Base-by-base conservation (phyloP, 2,797 vertebrate genomes). In the Notolabrus celidotus region DNA sequence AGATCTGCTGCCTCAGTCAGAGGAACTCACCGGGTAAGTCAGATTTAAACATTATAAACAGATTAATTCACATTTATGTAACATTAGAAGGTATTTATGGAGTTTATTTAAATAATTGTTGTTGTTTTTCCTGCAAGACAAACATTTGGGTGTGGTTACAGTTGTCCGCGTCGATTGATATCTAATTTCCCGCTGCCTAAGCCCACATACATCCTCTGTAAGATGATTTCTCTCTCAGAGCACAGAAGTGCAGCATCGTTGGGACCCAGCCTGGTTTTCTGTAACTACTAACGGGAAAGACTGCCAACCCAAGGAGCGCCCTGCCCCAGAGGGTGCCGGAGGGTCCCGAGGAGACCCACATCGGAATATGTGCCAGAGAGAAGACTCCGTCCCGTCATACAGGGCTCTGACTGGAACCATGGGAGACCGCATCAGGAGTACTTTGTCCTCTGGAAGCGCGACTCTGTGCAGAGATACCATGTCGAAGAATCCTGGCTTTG, bases 281-380 rank as follows among this genome's bases (percentile, higher is more conserved):
- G 89, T 92, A 66, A 62, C 23, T 50, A 4, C 56, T 15, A 41
- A 17, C 25, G 52, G 75, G 51, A 77, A 55, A 23, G 45, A 51
- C 41, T 10, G 25, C 27, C 53, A 36, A 7, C 6, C 71, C 57
- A 49, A 36, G 67, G 83, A 90, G 71, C 96, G 96, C 68, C 96
- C 95, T 9, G 77, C 94, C 56, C 97, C 97, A 0, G 96, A 97
- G 88, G 97, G 97, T 42, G 95, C 95, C 10, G 95, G 96, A 5
- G 71, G 59, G 39, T 95, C 95, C 45, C 89, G 90, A 17, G 92
- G 93, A 57, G 94, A 96, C 82, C 94, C 96, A 11, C 94, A 92
- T 1, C 93, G 94, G 70, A 95, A 90, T 17, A 95, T 96, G 78
- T 95, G 93, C 74, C 94, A 93, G 14, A 95, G 95, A 76, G 94